These are phyloP conservation scores for Holocentrus rufus DNA, from an alignment of 2,797 vertebrate species.

Conservation along the genomic window DNA sequence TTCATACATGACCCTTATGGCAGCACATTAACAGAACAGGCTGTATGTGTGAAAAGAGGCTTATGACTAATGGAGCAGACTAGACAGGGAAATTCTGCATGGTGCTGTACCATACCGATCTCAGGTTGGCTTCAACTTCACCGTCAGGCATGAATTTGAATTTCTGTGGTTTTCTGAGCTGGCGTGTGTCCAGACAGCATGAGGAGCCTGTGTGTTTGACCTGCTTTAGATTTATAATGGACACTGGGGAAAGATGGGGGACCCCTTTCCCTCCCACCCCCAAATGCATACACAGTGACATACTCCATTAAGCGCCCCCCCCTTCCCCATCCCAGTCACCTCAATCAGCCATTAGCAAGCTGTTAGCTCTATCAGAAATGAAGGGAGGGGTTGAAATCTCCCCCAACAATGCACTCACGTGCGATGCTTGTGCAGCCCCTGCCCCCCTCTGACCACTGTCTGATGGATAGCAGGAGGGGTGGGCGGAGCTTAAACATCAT, in stretches of 20 bases:
- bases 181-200: background rate
- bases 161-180: background rate
- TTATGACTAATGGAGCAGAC: constrained; percentile 10
- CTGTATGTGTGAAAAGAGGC: too few species aligned
- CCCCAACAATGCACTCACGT: background rate
- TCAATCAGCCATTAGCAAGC: constrained; percentile 6
- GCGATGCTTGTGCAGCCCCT: background rate
- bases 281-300: background rate
- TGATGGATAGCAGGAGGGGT: background rate
- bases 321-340: background rate
- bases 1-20: too few species aligned
- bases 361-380: constrained; percentile 7
- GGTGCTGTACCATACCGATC: constrained; percentile 9
- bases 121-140: constrained; percentile 16
- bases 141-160: constrained; percentile 25
- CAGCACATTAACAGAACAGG: too few species aligned
- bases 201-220: constrained; percentile 5
- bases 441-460: background rate
- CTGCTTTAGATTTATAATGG: constrained; percentile 2
- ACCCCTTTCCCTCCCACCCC: background rate
- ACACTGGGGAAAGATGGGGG: background rate
- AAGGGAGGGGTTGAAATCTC: background rate
- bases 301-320: background rate
- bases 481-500: background rate
- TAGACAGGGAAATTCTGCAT: constrained; percentile 14